Conservation (phyloP, 2,888 invertebrate species). For the Aspidiotus rigidus region DNA sequence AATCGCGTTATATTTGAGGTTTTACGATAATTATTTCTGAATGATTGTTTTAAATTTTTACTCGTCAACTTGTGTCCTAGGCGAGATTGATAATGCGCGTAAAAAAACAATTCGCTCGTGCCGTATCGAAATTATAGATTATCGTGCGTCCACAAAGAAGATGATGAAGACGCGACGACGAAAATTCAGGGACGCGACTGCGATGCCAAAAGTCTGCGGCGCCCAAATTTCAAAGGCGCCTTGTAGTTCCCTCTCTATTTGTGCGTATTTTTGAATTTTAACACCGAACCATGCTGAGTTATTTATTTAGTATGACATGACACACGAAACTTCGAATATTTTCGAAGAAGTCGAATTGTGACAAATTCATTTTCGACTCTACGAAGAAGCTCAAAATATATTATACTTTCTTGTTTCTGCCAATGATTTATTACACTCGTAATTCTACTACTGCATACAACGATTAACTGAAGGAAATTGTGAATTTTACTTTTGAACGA, state of each 20-base stretch:
- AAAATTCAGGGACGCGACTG: background rate
- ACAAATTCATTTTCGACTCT: too few species aligned
- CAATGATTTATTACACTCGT: too few species aligned
- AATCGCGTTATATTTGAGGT: too few species aligned
- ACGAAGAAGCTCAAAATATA: too few species aligned
- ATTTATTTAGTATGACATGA: background rate
- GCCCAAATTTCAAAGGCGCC: constrained; percentile 2
- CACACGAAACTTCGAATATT: background rate
- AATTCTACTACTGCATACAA: too few species aligned
- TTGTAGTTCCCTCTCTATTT: background rate
- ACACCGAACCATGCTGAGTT: background rate
- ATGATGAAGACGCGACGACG: background rate
- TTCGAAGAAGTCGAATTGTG: too few species aligned
- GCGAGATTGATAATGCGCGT: background rate
- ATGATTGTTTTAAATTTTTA: background rate
- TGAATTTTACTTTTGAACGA: too few species aligned
- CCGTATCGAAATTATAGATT: background rate
- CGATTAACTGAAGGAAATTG: too few species aligned
- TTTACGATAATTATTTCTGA: too few species aligned
- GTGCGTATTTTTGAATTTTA: constrained; percentile 3
- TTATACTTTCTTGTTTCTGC: too few species aligned
- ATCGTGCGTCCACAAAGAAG: background rate
- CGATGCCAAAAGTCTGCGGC: constrained; percentile 2
- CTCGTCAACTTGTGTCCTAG: background rate
- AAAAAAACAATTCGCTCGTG: background rate